Conservation (phyloP, 2,113 vertebrate species). For the Microtus pennsylvanicus region DNA sequence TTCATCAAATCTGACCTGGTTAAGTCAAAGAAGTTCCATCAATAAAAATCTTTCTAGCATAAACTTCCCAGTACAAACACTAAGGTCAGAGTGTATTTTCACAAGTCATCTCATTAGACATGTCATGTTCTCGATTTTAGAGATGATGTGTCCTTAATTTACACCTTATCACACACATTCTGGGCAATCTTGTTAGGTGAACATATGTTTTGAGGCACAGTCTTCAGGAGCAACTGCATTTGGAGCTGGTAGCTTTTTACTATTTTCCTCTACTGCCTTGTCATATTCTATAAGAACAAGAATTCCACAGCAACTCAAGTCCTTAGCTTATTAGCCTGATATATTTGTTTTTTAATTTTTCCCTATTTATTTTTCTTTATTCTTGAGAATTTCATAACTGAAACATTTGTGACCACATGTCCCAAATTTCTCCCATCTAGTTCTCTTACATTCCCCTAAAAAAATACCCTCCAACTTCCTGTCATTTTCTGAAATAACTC, state of each 20-base stretch:
- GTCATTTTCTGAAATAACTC: not conserved
- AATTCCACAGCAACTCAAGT: not conserved
- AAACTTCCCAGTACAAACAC: not conserved
- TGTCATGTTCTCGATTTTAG: not conserved
- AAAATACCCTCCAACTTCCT: not conserved
- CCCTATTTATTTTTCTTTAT: not conserved
- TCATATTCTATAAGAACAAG: constrained; percentile 15
- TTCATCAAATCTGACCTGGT: constrained; percentile 64
- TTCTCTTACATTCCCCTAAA: not conserved
- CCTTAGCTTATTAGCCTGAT: constrained; percentile 45
- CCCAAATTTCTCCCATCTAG: not conserved
- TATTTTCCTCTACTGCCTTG: constrained; percentile 29
- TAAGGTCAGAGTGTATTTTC: constrained; percentile 24
- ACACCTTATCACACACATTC: not conserved
- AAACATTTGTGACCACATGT: not conserved
- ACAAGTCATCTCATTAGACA: constrained; percentile 50
- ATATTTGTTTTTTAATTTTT: not conserved
- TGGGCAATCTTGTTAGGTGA: not conserved
- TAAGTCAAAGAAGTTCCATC: constrained; percentile 61
- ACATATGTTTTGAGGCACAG: constrained; percentile 3
- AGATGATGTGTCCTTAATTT: not conserved
- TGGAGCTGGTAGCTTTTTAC: constrained; percentile 38
- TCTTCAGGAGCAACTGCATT: not conserved
- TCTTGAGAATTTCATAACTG: not conserved
- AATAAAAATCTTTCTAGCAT: constrained; percentile 57